phyloP scores from a whole-genome alignment of 2,888 invertebrate species.

The Drosophila kuntzei region DNA sequence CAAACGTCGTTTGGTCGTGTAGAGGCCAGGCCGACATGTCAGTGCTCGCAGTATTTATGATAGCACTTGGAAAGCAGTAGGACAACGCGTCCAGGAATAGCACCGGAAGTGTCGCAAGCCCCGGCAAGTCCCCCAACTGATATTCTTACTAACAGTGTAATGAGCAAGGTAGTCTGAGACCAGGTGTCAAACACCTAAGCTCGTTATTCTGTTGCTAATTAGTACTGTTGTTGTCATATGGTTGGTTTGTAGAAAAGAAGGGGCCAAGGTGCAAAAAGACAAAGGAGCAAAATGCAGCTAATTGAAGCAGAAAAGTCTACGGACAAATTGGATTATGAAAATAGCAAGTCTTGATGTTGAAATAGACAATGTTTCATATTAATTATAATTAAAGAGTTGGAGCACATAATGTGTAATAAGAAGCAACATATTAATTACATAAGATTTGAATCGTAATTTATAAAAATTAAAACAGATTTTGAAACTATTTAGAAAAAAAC shows the following conservation, averaged over 20 bases:
- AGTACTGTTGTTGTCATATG: conserved; percentile 42
- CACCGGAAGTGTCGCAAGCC: conserved; percentile 1
- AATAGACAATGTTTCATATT: not conserved
- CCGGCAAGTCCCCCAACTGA: not conserved
- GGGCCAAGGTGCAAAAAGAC: not conserved
- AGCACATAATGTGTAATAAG: not conserved
- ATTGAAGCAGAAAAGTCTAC: conserved; percentile 45
- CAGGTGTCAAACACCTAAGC: conserved; percentile 56
- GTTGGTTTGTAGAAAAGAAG: conserved; percentile 8
- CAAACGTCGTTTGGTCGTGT: conserved; percentile 50
- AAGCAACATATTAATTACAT: not conserved
- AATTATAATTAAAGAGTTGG: not conserved
- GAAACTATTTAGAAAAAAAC: no score
- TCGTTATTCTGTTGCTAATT: conserved; percentile 48
- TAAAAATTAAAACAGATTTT: not conserved
- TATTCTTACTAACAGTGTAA: conserved; percentile 21
- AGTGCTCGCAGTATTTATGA: conserved; percentile 74
- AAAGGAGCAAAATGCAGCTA: conserved; percentile 25
- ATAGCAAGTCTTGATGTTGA: conserved; percentile 12
- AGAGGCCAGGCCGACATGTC: conserved; percentile 59
- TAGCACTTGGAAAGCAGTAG: conserved; percentile 38
- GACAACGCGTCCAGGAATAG: conserved; percentile 7
- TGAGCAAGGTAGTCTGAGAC: conserved; percentile 27
- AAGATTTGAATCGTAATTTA: not conserved
- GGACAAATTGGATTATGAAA: conserved; percentile 39